phyloP scores from a whole-genome alignment of 2,888 invertebrate species.

The Caenorhabditis sinica region DNA sequence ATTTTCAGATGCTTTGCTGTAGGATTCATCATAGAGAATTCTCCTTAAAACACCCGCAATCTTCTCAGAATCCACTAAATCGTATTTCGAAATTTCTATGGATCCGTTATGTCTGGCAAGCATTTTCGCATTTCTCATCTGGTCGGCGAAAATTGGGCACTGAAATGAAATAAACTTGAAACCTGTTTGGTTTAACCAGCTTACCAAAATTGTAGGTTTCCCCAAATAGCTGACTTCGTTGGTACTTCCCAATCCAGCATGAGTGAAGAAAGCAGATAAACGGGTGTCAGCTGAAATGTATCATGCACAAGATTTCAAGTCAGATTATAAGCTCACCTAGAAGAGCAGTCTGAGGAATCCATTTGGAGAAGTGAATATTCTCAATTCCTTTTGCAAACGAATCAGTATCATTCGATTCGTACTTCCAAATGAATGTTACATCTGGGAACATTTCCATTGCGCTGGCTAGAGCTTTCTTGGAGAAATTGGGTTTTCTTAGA shows the following conservation, averaged over 20 bases:
- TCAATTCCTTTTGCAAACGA: slow-evolving; percentile 45
- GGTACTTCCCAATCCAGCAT: slow-evolving; percentile 60
- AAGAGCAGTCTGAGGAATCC: slow-evolving; percentile 76
- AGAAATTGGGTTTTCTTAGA: neutral
- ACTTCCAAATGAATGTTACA: slow-evolving; percentile 75
- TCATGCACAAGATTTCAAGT: neutral
- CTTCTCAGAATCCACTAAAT: slow-evolving; percentile 34
- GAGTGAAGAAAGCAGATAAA: slow-evolving; percentile 59
- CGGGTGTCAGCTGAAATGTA: slow-evolving; percentile 46
- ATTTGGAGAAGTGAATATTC: slow-evolving; percentile 71
- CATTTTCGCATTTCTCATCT: slow-evolving; percentile 68
- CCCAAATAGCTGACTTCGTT: slow-evolving; percentile 60
- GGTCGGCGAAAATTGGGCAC: slow-evolving; percentile 68
- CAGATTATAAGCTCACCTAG: slow-evolving; percentile 52
- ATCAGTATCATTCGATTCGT: slow-evolving; percentile 63
- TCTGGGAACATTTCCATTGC: slow-evolving; percentile 61
- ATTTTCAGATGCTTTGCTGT: neutral
- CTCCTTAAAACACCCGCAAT: slow-evolving; percentile 27
- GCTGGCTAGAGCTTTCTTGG: slow-evolving; percentile 49
- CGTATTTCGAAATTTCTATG: slow-evolving; percentile 60
- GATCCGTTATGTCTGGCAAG: slow-evolving; percentile 56
- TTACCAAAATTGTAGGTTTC: slow-evolving; percentile 54
- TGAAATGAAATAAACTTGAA: slow-evolving; percentile 6
- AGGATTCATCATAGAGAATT: slow-evolving; percentile 56
- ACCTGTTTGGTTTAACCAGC: neutral